Base-by-base conservation (phyloP, 2,113 vertebrate species). In the Euleptes europaea region DNA sequence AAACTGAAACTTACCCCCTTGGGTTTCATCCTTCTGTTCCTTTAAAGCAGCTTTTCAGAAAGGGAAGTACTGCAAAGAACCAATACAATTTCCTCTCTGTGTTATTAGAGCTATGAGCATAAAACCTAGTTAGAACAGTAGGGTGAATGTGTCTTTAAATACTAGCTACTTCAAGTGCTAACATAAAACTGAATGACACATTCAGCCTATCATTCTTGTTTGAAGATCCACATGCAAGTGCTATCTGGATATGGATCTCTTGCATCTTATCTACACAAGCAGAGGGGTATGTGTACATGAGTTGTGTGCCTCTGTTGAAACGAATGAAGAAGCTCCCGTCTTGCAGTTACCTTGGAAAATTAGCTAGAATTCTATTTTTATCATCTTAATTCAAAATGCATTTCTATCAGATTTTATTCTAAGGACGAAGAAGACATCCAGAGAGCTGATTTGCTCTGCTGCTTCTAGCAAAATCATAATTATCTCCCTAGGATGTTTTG, bases 1-100 rank as follows among this genome's bases (percentile, higher is more conserved):
- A 85, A 94, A 91, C 90, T 88, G 84, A 91, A 94, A 78, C 88
- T 84, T 84, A 89, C 86, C 84, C 60, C 83, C 84, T 72, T 49
- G 77, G 89, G 71, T 83, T 93, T 84, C 77, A 83, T 93, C 84
- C 91, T 87, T 85, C 14, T 85, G 84, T 79, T 82, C 86, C 47
- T 90, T 85, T 69, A 84, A 91, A 82, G 51, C 78, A 82, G 33
- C 38, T 42, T 75, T 38, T 44, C 49, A 78, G 40, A 33, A 82
- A 51, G 12, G 85, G 69, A 84, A 86, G 63, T 51, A 78, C 47
- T n/a, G 40, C 10, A 77, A 66, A 89, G 83, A 91, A 84, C 85
- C 69, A 87, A 82, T 89, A 93, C 83, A 65, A 57, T 80, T 90
- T 89, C 77, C 65, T 63, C 74, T 92, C 19, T 72, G 6, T 92